Evolutionary conservation across 2,888 invertebrate species (phyloP).

Genomic region (Tenthredo livida): DNA sequence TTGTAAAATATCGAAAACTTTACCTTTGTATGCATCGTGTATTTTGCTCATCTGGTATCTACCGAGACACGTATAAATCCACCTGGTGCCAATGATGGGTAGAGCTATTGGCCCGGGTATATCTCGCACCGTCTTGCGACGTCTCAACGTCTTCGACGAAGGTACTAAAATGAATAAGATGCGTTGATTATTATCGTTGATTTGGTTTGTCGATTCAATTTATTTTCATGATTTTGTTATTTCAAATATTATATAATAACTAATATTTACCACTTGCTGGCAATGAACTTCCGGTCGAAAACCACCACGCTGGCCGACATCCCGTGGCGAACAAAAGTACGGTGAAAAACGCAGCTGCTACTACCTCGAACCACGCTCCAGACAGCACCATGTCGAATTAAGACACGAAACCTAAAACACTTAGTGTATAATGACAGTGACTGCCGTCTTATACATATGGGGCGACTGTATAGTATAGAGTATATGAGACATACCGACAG

Average conservation of each 20-base stretch:
- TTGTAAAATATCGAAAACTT: slow-evolving; percentile 63
- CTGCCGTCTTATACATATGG: slow-evolving; percentile 29
- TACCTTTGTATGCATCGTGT: slow-evolving; percentile 90
- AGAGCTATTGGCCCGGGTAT: slow-evolving; percentile 88
- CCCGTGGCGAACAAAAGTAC: slow-evolving; percentile 70
- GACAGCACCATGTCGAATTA: slow-evolving; percentile 55
- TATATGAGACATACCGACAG: slow-evolving; percentile 6
- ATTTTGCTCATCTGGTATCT: slow-evolving; percentile 87
- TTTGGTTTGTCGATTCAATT: not conserved
- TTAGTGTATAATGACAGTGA: slow-evolving; percentile 30
- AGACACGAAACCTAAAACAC: slow-evolving; percentile 43
- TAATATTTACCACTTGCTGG: slow-evolving; percentile 63
- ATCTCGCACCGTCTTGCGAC: slow-evolving; percentile 69
- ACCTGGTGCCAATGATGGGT: slow-evolving; percentile 89
- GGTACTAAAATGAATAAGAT: slow-evolving; percentile 54
- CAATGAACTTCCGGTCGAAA: slow-evolving; percentile 66
- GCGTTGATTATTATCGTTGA: not conserved
- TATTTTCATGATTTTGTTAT: not conserved
- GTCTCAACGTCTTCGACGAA: slow-evolving; percentile 59
- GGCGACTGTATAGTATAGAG: slow-evolving; percentile 12
- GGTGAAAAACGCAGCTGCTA: slow-evolving; percentile 69
- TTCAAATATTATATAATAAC: not conserved
- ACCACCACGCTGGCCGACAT: slow-evolving; percentile 73
- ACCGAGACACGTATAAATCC: slow-evolving; percentile 86
- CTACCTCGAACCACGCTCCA: slow-evolving; percentile 72